Evolutionary conservation across 1,140 invertebrate species (phyloP).

Genomic region (Pseudomyrmex sp.): DNA sequence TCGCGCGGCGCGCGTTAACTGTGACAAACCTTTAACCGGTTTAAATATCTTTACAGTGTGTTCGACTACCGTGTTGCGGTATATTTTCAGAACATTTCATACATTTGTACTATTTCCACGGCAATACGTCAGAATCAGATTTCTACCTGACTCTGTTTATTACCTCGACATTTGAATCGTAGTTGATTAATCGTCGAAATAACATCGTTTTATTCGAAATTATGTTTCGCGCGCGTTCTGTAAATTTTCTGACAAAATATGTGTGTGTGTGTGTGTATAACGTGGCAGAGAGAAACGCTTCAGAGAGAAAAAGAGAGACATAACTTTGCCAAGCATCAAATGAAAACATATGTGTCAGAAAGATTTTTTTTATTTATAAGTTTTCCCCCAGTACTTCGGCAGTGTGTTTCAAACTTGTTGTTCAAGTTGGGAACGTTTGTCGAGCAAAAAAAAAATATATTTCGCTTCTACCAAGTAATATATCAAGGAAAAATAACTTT

Average conservation of each 20-base stretch:
- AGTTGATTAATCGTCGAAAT: conserved; percentile 9
- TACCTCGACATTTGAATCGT: background rate
- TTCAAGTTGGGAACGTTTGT: no score
- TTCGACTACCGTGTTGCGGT: background rate
- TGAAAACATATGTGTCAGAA: no score
- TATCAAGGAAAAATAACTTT: no score
- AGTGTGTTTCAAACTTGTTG: no score
- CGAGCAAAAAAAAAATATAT: no score
- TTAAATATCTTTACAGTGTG: background rate
- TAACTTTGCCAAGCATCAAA: background rate
- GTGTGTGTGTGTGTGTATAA: background rate
- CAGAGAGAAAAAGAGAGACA: background rate
- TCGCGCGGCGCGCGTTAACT: background rate
- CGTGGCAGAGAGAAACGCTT: background rate
- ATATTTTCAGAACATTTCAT: conserved; percentile 2
- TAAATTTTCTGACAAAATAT: background rate
- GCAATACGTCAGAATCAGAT: background rate
- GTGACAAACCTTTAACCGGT: background rate
- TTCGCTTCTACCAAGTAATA: no score
- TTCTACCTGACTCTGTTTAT: conserved; percentile 2
- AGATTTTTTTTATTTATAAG: no score
- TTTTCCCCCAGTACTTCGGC: no score
- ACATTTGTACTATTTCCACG: conserved; percentile 13
- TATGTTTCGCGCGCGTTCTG: background rate
- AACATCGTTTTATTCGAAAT: background rate